Percentiles rank a stretch among this genome's conserved stretches.
phyloP scores from a whole-genome alignment of 2,888 invertebrate genomes.

The Synanthedon myopaeformis region DNA sequence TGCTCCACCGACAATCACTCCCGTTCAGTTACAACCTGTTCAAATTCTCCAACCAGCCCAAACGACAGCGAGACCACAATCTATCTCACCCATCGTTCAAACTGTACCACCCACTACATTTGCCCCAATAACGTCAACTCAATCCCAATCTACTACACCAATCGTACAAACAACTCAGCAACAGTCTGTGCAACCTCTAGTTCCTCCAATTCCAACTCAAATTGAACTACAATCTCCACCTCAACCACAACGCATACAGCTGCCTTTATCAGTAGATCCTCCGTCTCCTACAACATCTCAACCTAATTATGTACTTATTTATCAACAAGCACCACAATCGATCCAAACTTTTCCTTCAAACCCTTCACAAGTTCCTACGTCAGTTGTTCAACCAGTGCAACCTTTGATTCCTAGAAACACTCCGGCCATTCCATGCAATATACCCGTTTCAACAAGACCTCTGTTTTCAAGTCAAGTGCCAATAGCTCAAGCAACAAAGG shows the following conservation, averaged over 20 bases:
- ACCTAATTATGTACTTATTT: constrained; percentile 26
- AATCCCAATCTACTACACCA: background rate
- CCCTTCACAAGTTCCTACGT: background rate
- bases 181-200: background rate
- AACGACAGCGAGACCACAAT: background rate
- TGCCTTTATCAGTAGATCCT: background rate
- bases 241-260: background rate
- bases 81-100: background rate
- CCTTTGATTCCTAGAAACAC: background rate
- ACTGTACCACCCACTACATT: background rate
- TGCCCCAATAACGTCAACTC: constrained; percentile 2
- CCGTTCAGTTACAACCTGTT: constrained; percentile 4
- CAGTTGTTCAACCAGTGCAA: background rate
- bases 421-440: background rate
- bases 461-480: background rate
- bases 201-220: background rate
- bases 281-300: constrained; percentile 3
- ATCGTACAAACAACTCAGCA: background rate
- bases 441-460: background rate
- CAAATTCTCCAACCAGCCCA: constrained; percentile 1
- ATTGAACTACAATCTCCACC: background rate
- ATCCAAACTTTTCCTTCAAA: constrained; percentile 8
- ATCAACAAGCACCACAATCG: constrained; percentile 28
- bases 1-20: background rate
- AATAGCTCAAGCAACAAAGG: background rate